Conservation (phyloP, 2,888 invertebrate genomes). For the Dryobota labecula region DNA sequence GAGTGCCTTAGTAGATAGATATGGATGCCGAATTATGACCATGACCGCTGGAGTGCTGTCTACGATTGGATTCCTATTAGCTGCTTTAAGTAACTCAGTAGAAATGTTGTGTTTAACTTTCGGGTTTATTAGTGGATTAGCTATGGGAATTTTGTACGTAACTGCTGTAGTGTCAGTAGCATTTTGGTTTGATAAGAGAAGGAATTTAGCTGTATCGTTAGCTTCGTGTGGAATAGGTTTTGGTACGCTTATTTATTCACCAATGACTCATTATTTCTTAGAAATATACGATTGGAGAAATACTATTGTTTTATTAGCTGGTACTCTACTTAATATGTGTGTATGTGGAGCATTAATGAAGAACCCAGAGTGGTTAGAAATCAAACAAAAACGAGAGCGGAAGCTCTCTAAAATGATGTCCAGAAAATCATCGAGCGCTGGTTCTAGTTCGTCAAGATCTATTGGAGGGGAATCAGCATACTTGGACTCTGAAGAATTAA, state of each 20-base stretch:
- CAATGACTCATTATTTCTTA: slow-evolving; percentile 94
- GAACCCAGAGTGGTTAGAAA: slow-evolving; percentile 95
- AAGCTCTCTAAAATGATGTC: slow-evolving; percentile 81
- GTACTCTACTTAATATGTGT: slow-evolving; percentile 95
- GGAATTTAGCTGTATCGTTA: slow-evolving; percentile 96
- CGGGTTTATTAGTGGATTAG: slow-evolving; percentile 95
- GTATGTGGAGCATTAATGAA: slow-evolving; percentile 96
- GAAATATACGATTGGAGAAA: slow-evolving; percentile 95
- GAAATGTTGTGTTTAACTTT: slow-evolving; percentile 95
- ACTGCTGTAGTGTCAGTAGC: slow-evolving; percentile 97
- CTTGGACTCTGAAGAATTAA: slow-evolving; percentile 92
- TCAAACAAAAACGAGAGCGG: slow-evolving; percentile 91
- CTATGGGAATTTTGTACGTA: slow-evolving; percentile 95
- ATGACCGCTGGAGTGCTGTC: slow-evolving; percentile 93
- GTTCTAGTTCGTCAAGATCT: slow-evolving; percentile 88
- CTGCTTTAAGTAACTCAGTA: slow-evolving; percentile 93
- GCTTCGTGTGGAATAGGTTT: slow-evolving; percentile 97
- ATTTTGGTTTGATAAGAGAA: slow-evolving; percentile 97
- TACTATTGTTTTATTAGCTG: slow-evolving; percentile 94
- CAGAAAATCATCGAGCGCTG: slow-evolving; percentile 86
- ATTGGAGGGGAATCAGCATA: slow-evolving; percentile 87
- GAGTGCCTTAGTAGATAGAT: slow-evolving; percentile 95
- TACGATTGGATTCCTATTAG: slow-evolving; percentile 93
- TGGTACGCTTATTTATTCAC: slow-evolving; percentile 97
- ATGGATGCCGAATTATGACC: slow-evolving; percentile 94